These are phyloP conservation scores for Ectropis grisescens DNA, from an alignment of 1,140 invertebrate genomes.

Conservation along the genomic window DNA sequence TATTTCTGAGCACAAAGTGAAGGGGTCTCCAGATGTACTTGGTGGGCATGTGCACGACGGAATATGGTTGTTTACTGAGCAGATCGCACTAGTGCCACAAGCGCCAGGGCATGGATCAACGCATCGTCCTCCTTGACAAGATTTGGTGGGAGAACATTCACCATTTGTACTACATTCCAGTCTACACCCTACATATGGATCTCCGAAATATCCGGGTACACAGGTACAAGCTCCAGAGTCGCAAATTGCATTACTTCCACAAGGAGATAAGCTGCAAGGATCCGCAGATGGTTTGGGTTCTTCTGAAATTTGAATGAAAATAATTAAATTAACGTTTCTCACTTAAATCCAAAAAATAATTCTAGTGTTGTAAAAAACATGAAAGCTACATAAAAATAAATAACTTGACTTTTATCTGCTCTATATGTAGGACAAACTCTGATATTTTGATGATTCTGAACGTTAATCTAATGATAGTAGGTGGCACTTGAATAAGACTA, in stretches of 20 bases:
- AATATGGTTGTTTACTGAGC: constrained; percentile 79
- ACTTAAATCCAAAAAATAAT: too few species aligned
- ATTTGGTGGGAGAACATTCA: constrained; percentile 75
- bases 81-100: constrained; percentile 79
- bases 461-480: too few species aligned
- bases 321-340: background rate
- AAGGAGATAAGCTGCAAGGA: constrained; percentile 80
- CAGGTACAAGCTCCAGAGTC: constrained; percentile 74
- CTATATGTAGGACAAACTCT: too few species aligned
- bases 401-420: too few species aligned
- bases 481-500: too few species aligned
- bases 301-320: constrained; percentile 27
- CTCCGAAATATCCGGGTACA: constrained; percentile 73
- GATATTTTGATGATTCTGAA: too few species aligned
- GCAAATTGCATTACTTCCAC: constrained; percentile 81
- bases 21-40: constrained; percentile 80
- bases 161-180: constrained; percentile 76
- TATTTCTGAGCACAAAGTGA: constrained; percentile 75
- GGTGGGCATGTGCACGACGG: constrained; percentile 79
- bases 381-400: too few species aligned
- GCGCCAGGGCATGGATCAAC: constrained; percentile 80
- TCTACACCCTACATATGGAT: constrained; percentile 76
- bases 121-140: constrained; percentile 83
- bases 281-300: constrained; percentile 63
- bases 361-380: too few species aligned